These are phyloP conservation scores for Drosophila mulleri DNA, from an alignment of 2,888 invertebrate species.

Conservation along the genomic window DNA sequence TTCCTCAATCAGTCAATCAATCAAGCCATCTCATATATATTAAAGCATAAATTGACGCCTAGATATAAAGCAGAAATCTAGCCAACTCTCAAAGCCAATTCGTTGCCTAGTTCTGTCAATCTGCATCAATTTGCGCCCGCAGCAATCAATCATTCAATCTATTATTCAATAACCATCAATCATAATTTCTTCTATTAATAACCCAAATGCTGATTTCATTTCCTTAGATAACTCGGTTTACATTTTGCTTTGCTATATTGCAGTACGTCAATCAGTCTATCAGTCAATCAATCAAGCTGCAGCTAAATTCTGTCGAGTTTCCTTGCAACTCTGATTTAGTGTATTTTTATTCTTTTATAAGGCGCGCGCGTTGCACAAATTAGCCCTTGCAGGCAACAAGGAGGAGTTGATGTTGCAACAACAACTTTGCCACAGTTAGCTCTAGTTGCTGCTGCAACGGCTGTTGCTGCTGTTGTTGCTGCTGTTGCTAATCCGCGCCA, in stretches of 20 bases:
- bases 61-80: no score
- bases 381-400: conserved; percentile 79
- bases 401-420: conserved; percentile 45
- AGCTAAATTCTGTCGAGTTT: neutral
- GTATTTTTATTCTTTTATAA: conserved; percentile 5
- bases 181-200: neutral
- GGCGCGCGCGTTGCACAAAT: conserved; percentile 66
- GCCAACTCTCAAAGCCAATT: no score
- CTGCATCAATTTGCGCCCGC: no score
- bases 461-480: conserved; percentile 40
- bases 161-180: no score
- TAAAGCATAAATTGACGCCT: no score
- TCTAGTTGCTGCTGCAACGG: conserved; percentile 17
- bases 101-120: no score
- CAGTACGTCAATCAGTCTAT: neutral
- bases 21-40: neutral
- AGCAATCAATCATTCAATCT: neutral
- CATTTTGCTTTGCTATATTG: no score
- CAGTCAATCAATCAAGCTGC: neutral
- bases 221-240: neutral
- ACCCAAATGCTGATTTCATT: rapidly evolving
- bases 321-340: neutral
- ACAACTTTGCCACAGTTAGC: conserved; percentile 35
- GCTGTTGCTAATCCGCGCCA: conserved; percentile 66
- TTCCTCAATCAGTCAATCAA: neutral